phyloP scores from a whole-genome alignment of 2,888 invertebrate species.

The Cephus pygmeus region DNA sequence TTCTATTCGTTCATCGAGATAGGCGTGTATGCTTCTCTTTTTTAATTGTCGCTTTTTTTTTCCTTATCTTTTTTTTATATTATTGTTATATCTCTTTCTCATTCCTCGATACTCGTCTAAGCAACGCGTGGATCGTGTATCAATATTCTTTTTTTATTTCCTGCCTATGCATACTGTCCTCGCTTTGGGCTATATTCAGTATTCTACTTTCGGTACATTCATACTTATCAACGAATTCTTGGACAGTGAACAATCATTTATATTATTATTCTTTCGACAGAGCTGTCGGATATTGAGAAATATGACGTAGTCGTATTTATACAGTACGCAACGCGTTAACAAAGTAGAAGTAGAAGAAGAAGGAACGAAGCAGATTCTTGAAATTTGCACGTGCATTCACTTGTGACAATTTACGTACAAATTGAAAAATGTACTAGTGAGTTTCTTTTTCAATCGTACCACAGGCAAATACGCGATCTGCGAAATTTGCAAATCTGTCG shows the following conservation, averaged over 20 bases:
- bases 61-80: not conserved
- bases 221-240: not conserved
- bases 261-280: not conserved
- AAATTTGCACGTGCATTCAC: not conserved
- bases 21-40: constrained; percentile 6
- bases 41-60: constrained; percentile 18
- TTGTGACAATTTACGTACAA: not conserved
- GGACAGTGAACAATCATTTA: not conserved
- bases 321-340: not conserved
- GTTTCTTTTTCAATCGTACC: too few species aligned
- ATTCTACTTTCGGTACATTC: not conserved
- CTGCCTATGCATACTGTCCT: not conserved
- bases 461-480: not conserved
- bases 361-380: not conserved
- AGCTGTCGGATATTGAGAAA: not conserved
- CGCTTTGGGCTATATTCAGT: not conserved
- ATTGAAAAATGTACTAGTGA: not conserved
- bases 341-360: not conserved
- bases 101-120: not conserved
- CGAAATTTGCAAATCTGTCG: not conserved
- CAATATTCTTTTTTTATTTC: not conserved
- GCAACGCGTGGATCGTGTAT: not conserved
- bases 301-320: not conserved
- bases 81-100: not conserved
- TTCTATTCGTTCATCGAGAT: not conserved